Base-by-base conservation (phyloP, 2,113 vertebrate species). In the Oriolus oriolus region DNA sequence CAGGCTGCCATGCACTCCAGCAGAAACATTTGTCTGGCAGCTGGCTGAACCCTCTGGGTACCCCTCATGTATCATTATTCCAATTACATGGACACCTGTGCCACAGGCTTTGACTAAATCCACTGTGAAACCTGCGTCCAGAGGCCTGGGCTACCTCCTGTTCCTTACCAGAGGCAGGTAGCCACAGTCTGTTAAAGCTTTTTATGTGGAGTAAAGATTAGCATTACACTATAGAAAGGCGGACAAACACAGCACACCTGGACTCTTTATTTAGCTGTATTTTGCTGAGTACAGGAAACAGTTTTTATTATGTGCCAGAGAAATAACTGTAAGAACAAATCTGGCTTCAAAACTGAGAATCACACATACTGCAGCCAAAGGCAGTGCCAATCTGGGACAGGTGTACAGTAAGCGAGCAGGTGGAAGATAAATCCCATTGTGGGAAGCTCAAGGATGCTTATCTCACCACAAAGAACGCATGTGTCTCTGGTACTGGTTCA, bases 291-390 rank as follows among this genome's bases (percentile, higher is more conserved):
- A 69, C 64, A 86, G 76, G 79, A 93, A 96, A 82, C 47, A 57
- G 37, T 74, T 66, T 94, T 78, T 64, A 68, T 78, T 71, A 28
- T 3, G 16, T 84, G 68, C 76, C 84, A 84, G 41, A 53, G 18
- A 96, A 96, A 89, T 75, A 93, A 93, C 16, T 80, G 52, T 44
- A 54, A 52, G 45, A 89, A 94, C 47, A 88, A 87, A 89, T 79
- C 39, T 92, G 78, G 77, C 82, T 96, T 85, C 74, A 78, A 86
- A 93, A 73, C 42, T 33, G 37, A 92, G 76, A 88, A 61, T 59
- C 37, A 75, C 30, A 42, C 1, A 0, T 31, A 20, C 14, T 22
- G 18, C 57, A 78, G 90, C 66, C 68, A 85, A 85, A 71, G 88
- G 20, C 26, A 6, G 63, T 56, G 78, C 75, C 84, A 89, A 28